Percentiles rank a stretch among this genome's conserved stretches.
phyloP scores from a whole-genome alignment of 1,140 invertebrate genomes.

The Elymnias hypermnestra region DNA sequence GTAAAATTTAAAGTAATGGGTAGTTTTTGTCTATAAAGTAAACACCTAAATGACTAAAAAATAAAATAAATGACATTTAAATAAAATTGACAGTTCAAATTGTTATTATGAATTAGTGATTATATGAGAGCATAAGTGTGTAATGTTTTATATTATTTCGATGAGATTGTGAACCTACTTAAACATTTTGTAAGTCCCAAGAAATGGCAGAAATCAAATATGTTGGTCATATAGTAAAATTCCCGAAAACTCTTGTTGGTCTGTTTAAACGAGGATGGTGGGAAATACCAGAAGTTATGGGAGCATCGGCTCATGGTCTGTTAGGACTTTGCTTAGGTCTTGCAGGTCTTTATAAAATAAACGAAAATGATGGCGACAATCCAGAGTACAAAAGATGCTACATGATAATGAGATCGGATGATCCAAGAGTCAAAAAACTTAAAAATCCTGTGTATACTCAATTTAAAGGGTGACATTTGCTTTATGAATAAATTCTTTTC shows the following conservation, averaged over 20 bases:
- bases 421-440: conserved; percentile 49
- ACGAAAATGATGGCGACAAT: conserved; percentile 71
- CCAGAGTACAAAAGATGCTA: conserved; percentile 67
- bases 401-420: conserved; percentile 68
- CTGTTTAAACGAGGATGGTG: conserved; percentile 76
- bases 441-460: conserved; percentile 51
- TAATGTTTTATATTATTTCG: too few species aligned
- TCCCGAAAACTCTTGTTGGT: conserved; percentile 43
- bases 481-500: neutral
- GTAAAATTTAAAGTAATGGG: too few species aligned
- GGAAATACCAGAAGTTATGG: conserved; percentile 79
- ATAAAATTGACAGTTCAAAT: too few species aligned
- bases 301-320: conserved; percentile 61
- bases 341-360: conserved; percentile 46
- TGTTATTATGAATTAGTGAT: too few species aligned
- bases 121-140: too few species aligned
- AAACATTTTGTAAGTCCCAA: too few species aligned
- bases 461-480: conserved; percentile 19
- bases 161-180: too few species aligned
- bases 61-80: too few species aligned
- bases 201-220: conserved; percentile 43
- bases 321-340: conserved; percentile 60
- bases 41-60: too few species aligned
- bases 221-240: conserved; percentile 47
- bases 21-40: too few species aligned